Conservation (phyloP, 2,113 vertebrate species). For the Ochotona curzoniae region DNA sequence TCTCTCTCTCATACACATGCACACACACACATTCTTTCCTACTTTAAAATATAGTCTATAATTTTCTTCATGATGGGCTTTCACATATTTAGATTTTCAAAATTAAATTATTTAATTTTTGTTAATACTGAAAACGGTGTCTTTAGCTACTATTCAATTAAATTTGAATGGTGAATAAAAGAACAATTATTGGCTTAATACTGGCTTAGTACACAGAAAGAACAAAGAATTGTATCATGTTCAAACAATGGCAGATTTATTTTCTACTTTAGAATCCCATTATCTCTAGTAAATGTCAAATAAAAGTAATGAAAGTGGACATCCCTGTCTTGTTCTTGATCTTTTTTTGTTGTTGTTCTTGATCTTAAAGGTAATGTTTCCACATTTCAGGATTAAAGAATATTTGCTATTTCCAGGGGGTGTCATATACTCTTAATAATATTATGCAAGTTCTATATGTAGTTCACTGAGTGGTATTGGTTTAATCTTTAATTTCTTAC, state of each 20-base stretch:
- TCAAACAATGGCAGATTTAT: background rate
- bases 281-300: background rate
- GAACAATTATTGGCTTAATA: background rate
- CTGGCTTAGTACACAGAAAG: background rate
- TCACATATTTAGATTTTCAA: background rate
- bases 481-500: background rate
- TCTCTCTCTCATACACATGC: background rate
- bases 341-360: background rate
- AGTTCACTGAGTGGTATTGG: background rate
- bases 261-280: constrained; percentile 26
- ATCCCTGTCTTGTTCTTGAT: background rate
- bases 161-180: background rate
- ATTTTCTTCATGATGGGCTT: background rate
- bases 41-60: constrained; percentile 27
- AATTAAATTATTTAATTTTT: constrained; percentile 32
- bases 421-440: background rate
- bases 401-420: background rate
- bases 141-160: constrained; percentile 14
- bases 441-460: background rate
- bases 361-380: background rate
- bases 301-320: background rate
- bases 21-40: background rate
- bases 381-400: background rate
- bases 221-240: background rate
- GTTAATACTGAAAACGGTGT: background rate